Conservation (phyloP, 1,140 invertebrate genomes). For the Colletes latitarsis region DNA sequence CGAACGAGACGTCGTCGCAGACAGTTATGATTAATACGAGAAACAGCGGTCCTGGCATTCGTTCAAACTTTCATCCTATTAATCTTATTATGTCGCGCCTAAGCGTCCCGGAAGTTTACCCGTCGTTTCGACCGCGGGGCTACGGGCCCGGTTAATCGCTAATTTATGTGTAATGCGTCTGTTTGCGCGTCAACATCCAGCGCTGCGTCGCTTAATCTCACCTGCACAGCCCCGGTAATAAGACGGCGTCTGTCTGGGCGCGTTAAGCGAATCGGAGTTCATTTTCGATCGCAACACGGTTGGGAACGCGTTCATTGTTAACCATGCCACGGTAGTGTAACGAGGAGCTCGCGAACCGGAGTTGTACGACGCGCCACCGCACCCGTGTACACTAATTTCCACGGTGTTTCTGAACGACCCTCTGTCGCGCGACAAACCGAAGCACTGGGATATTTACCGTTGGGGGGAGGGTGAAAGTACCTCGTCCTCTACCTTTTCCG, state of each 20-base stretch:
- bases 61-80: constrained; percentile 27
- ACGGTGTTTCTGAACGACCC: neutral
- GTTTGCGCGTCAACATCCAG: constrained; percentile 5
- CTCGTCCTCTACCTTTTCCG: neutral
- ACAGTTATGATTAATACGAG: constrained; percentile 27
- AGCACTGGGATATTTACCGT: constrained; percentile 5
- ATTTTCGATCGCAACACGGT: constrained; percentile 13
- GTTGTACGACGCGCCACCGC: constrained; percentile 1
- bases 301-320: constrained; percentile 13
- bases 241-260: neutral
- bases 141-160: neutral
- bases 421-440: constrained; percentile 13
- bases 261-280: constrained; percentile 9
- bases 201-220: neutral
- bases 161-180: constrained; percentile 23
- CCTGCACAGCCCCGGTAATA: neutral
- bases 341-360: constrained; percentile 2
- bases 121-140: neutral
- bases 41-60: constrained; percentile 1
- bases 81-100: constrained; percentile 19
- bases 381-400: constrained; percentile 36
- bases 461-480: neutral
- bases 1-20: neutral
- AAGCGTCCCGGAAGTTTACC: constrained; percentile 6
- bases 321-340: constrained; percentile 15